Evolutionary conservation across 2,888 invertebrate genomes (phyloP), one percentile per base, ranked within the genome.

Genomic region (Catocala nupta): DNA sequence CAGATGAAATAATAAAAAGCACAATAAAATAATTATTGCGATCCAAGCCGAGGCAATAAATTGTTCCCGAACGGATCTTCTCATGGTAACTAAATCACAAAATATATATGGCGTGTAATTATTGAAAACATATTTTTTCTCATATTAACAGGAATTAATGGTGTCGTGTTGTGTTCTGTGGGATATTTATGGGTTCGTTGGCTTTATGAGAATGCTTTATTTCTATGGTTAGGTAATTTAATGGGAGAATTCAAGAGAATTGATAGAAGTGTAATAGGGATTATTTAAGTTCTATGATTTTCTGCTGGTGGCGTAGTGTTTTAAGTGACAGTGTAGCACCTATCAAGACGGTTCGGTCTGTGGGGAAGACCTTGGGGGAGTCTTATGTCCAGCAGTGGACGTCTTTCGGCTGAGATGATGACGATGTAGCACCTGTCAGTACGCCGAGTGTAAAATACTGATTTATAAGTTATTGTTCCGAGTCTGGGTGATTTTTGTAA

Each of bases 141-240:
- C 63, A 59, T 66, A 72, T 74, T 63, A 77, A 72, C 52, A 13
- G 60, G 51, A 65, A 77, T 72, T 73, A 74, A 66, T 70, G 50
- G 52, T 68, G 70, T 64, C 59, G 59, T 68, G 62, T 63, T 69
- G 65, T 77, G 59, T 73, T 73, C 76, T 69, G 52, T 55, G 51
- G 47, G 36, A 50, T 58, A 72, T 77, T 77, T 77, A 77, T 75
- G 75, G 47, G 65, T 67, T n/a, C 56, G 11, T 66, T 66, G 72
- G 36, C 72, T 69, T 70, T 60, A 51, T 62, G 59, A 48, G 62
- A 54, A 53, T 57, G 54, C 33, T 70, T 72, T 72, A 68, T 68
- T 61, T 53, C 3, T 55, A 57, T 53, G 10, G 49, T 63, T 65
- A 54, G 52, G 69, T 63, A 68, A 68, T 45, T 16, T 9, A 56